Conservation (phyloP, 2,797 vertebrate species). For the Acanthornis magna region DNA sequence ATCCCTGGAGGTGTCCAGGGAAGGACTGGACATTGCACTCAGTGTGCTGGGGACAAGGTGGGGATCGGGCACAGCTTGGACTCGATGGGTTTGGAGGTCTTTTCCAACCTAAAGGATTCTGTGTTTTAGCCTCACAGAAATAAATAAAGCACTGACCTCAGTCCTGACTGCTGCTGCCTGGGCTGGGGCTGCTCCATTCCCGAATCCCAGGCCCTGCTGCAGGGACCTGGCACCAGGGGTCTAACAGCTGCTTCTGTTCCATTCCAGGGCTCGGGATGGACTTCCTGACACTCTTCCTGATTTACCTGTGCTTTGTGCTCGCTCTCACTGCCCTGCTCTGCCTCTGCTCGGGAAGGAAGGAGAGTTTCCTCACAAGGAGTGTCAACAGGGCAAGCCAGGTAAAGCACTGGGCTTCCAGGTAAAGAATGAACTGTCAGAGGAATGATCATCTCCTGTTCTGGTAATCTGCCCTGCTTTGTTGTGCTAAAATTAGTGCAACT, state of each 20-base stretch:
- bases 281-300: slow-evolving; percentile 85
- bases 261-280: slow-evolving; percentile 81
- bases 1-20: neutral
- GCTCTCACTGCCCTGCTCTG: slow-evolving; percentile 73
- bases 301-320: slow-evolving; percentile 82
- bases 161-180: neutral
- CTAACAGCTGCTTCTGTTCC: neutral
- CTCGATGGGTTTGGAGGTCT: too few species aligned
- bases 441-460: rapidly evolving
- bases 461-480: neutral
- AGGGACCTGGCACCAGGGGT: neutral
- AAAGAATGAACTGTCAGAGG: neutral
- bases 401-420: neutral
- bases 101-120: neutral
- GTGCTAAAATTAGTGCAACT: neutral
- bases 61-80: too few species aligned
- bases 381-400: neutral
- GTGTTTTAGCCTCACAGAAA: neutral
- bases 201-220: neutral
- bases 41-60: neutral
- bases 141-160: rapidly evolving
- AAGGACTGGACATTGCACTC: neutral
- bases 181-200: neutral
- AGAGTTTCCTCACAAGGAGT: neutral
- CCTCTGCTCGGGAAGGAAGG: slow-evolving; percentile 20